Percentiles rank a stretch among this genome's conserved stretches.
phyloP scores from a whole-genome alignment of 2,888 invertebrate species.

The Chrysomela aeneicollis region DNA sequence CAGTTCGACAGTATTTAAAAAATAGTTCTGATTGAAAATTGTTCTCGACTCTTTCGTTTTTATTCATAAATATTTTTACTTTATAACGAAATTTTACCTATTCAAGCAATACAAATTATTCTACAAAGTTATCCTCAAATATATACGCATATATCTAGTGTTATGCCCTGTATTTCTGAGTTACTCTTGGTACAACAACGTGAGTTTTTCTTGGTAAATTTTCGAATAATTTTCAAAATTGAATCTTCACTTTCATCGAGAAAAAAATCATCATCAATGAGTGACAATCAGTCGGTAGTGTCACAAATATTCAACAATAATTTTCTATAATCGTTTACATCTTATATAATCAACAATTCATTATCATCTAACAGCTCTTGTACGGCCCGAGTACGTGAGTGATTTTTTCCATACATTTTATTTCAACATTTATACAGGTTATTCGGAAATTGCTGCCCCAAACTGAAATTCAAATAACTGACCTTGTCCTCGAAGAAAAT shows the following conservation, averaged over 20 bases:
- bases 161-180: conserved; percentile 49
- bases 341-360: conserved; percentile 48
- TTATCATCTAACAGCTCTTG: conserved; percentile 42
- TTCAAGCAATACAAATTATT: conserved; percentile 44
- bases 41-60: conserved; percentile 22
- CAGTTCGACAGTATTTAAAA: too few relatives aligned
- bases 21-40: conserved; percentile 14
- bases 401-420: conserved; percentile 27
- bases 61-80: conserved; percentile 37
- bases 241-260: conserved; percentile 24
- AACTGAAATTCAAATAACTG: too few relatives aligned
- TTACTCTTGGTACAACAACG: conserved; percentile 47
- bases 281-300: conserved; percentile 49
- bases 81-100: conserved; percentile 43
- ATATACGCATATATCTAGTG: conserved; percentile 44
- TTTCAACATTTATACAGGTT: too few relatives aligned
- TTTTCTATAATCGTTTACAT: conserved; percentile 39
- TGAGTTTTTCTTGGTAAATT: conserved; percentile 29
- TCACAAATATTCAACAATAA: conserved; percentile 50
- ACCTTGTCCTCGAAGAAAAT: too few relatives aligned
- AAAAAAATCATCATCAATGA: conserved; percentile 33
- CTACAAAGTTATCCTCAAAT: conserved; percentile 39
- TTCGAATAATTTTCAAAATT: conserved; percentile 26
- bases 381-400: conserved; percentile 39
- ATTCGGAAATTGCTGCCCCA: too few relatives aligned